Conservation (phyloP, 2,888 invertebrate genomes). For the Cinara cedri region DNA sequence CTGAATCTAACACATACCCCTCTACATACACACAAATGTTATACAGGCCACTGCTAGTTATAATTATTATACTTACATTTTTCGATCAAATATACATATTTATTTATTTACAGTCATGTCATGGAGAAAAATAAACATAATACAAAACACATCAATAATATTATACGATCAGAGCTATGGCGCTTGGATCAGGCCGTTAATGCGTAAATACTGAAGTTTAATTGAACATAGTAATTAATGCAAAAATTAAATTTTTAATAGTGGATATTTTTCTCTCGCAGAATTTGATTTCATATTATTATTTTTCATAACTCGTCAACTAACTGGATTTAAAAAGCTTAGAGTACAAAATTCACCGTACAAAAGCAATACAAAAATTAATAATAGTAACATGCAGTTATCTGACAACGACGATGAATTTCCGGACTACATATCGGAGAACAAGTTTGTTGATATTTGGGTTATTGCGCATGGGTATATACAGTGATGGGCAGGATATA, state of each 20-base stretch:
- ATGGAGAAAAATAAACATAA: not conserved
- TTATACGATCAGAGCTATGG: not conserved
- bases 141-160: not conserved
- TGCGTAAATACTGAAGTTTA: not conserved
- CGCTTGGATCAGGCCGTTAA: constrained; percentile 17
- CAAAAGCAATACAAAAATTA: too few relatives aligned
- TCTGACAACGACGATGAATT: not conserved
- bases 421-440: constrained; percentile 5
- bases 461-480: too few relatives aligned
- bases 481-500: too few relatives aligned
- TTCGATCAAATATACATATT: not conserved
- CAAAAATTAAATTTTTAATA: not conserved
- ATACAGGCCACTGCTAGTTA: too few relatives aligned
- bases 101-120: not conserved
- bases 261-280: not conserved
- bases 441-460: not conserved
- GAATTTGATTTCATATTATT: constrained; percentile 30
- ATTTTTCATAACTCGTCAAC: constrained; percentile 10
- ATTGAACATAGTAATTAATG: not conserved
- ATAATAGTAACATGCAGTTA: too few relatives aligned
- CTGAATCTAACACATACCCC: too few relatives aligned
- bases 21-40: too few relatives aligned
- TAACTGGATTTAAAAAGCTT: not conserved
- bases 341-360: not conserved
- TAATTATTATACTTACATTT: too few relatives aligned